Percentiles rank a stretch among this genome's conserved stretches.
Evolutionary conservation across 2,888 invertebrate genomes (phyloP).

Genomic region (Leptinotarsa tumamoca): DNA sequence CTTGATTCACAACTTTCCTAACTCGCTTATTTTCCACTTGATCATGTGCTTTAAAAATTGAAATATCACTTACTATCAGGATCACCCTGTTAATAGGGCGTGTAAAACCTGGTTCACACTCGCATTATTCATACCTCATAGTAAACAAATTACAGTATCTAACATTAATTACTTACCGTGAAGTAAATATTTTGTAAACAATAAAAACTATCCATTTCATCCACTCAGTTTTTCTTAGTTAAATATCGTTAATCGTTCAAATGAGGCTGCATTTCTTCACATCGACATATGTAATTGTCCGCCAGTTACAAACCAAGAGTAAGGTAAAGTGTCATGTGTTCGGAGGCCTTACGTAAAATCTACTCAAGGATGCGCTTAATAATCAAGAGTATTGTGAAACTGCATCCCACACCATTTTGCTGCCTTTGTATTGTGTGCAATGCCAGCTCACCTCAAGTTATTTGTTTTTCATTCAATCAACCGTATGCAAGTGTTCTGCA

Average conservation of each 20-base stretch:
- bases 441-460: slow-evolving; percentile 11
- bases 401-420: not conserved
- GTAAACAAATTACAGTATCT: no score
- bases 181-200: not conserved
- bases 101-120: no score
- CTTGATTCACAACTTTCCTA: no score
- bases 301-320: slow-evolving; percentile 21
- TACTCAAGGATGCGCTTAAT: slow-evolving; percentile 39
- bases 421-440: slow-evolving; percentile 8
- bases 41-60: no score
- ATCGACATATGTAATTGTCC: not conserved
- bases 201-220: no score
- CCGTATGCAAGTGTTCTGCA: slow-evolving; percentile 1
- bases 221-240: not conserved
- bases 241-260: not conserved
- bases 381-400: slow-evolving; percentile 11
- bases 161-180: not conserved
- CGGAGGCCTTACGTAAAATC: slow-evolving; percentile 41
- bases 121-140: no score
- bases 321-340: slow-evolving; percentile 37
- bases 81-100: no score
- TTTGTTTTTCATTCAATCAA: slow-evolving; percentile 7
- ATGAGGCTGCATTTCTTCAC: slow-evolving; percentile 6
- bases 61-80: no score
- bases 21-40: no score